Evolutionary conservation across 30 jellyfish, hydroid and myxozoan genomes (phyloP).

Genomic region (Pelagia noctiluca): DNA sequence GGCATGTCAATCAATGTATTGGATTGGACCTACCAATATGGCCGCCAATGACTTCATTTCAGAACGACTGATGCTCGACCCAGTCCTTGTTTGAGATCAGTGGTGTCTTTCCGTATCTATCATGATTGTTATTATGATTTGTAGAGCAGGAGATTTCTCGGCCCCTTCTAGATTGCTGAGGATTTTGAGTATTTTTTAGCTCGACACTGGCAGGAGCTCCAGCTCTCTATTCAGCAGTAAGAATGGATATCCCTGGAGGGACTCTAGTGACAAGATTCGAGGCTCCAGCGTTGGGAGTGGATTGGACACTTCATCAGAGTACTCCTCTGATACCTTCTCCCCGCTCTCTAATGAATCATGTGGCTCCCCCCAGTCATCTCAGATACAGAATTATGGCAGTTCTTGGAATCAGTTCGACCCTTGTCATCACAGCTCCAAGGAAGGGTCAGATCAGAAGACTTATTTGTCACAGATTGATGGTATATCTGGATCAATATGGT

Average conservation of each 20-base stretch:
- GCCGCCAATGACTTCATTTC: too few relatives aligned
- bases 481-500: slow-evolving; percentile 50
- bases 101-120: too few relatives aligned
- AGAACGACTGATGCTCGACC: too few relatives aligned
- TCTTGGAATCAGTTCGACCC: slow-evolving; percentile 43
- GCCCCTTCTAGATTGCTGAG: not conserved
- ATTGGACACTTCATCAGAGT: slow-evolving; percentile 65
- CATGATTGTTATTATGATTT: too few relatives aligned
- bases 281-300: slow-evolving; percentile 84
- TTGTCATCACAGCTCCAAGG: slow-evolving; percentile 20
- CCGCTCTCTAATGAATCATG: slow-evolving; percentile 87
- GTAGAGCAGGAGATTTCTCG: too few relatives aligned
- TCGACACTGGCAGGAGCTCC: slow-evolving; percentile 54
- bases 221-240: slow-evolving; percentile 55
- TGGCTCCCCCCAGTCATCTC: slow-evolving; percentile 89
- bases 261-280: slow-evolving; percentile 42
- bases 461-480: slow-evolving; percentile 29
- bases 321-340: slow-evolving; percentile 86
- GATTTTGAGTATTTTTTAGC: slow-evolving; percentile 25
- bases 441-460: slow-evolving; percentile 46
- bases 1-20: too few relatives aligned
- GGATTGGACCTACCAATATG: too few relatives aligned
- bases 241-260: slow-evolving; percentile 53
- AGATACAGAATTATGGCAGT: slow-evolving; percentile 50
- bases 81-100: too few relatives aligned